These are phyloP conservation scores for Enteromius mattozi DNA, from an alignment of 2,797 vertebrate species.

Conservation along the genomic window DNA sequence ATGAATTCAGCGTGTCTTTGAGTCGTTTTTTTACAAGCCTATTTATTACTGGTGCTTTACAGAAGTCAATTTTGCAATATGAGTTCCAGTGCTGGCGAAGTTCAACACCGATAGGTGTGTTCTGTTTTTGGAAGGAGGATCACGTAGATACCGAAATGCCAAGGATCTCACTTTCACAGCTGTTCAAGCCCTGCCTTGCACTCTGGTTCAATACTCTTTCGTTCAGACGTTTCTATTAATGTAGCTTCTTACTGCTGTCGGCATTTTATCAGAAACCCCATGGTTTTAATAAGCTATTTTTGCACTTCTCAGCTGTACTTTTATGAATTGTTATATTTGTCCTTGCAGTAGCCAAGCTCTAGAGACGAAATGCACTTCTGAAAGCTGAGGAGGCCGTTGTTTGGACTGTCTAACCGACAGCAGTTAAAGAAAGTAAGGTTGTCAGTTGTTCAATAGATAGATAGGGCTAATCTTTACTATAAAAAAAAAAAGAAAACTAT, in stretches of 20 bases:
- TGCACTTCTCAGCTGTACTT: constrained; percentile 64
- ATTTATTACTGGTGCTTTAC: constrained; percentile 74
- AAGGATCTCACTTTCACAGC: constrained; percentile 53
- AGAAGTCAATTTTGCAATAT: constrained; percentile 62
- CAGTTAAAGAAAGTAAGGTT: constrained; percentile 28
- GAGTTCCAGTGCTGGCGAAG: constrained; percentile 52
- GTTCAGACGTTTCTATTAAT: constrained; percentile 54
- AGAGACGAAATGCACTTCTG: constrained; percentile 51
- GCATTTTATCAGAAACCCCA: constrained; percentile 58
- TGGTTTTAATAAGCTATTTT: constrained; percentile 67
- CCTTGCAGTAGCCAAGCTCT: constrained; percentile 39
- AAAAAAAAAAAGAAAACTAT: constrained; percentile 50
- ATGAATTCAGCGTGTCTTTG: constrained; percentile 59
- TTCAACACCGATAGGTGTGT: constrained; percentile 45
- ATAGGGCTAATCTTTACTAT: constrained; percentile 53
- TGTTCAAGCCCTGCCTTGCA: constrained; percentile 66
- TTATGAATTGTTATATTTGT: constrained; percentile 47
- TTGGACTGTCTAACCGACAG: constrained; percentile 22
- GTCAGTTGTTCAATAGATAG: constrained; percentile 36
- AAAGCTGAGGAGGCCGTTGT: constrained; percentile 40
- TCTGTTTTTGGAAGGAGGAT: constrained; percentile 67
- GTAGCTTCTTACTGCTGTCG: constrained; percentile 62
- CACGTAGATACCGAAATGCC: constrained; percentile 58
- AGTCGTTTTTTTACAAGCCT: constrained; percentile 63
- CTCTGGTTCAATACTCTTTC: constrained; percentile 63